Evolutionary conservation across 2,113 vertebrate species (phyloP), one percentile per base, ranked within the genome.

Genomic region (Pteropus alecto): DNA sequence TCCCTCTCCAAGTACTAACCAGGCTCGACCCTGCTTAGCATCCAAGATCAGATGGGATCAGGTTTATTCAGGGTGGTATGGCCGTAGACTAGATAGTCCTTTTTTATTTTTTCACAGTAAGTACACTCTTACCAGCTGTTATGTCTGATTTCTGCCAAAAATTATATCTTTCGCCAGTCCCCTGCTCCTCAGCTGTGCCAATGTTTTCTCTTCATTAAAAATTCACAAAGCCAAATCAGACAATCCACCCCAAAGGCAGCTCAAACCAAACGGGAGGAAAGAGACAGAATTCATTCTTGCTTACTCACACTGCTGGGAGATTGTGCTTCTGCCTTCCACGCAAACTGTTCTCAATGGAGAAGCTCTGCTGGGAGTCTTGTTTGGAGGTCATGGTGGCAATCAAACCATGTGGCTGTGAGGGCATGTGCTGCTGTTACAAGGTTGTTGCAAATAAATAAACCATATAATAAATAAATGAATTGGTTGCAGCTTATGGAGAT

Each of bases 181-280:
- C 33, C 56, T 54, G 61, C 68, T 94, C 63, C 92, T 97, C 94
- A 95, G 96, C 95, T 97, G 92, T 41, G 54, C 73, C 76, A 73
- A 48, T 94, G 83, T 96, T 97, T 97, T 86, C 48, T 96, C 73
- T 95, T 90, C 96, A 94, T 98, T 97, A 97, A 96, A 97, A 94
- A 88, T 58, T 73, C 74, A 77, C 14, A 76, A 94, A 88, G 61
- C 89, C 97, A 96, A 97, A 86, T 87, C 89, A 90, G 71, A 81
- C 87, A 22, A 18, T 56, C 48, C 63, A 90, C 86, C 77, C 61
- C 61, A 78, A 33, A 83, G 51, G 30, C 93, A 92, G 87, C 82
- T n/a, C 78, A 95, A 96, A 77, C 61, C 83, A 86, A 74, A 61
- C 26, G 56, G 51, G 4, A 93, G 22, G 22, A 90, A n/a, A 85